Conservation (phyloP, 2,888 invertebrate genomes). For the Parascotia fuliginaria region DNA sequence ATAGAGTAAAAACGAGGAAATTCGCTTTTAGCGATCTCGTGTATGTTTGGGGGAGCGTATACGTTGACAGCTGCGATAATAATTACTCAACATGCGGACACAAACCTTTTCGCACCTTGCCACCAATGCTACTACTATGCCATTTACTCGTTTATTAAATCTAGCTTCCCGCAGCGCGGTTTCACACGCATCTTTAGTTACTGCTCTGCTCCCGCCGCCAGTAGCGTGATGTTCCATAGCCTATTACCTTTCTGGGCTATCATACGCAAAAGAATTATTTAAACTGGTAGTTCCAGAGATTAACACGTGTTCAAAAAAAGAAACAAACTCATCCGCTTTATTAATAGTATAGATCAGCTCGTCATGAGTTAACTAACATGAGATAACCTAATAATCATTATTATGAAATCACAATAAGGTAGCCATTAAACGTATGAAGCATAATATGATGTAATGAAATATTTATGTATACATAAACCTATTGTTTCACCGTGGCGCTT, state of each 20-base stretch:
- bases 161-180: too few species aligned
- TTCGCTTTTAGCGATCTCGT: slow-evolving; percentile 70
- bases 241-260: too few species aligned
- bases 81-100: slow-evolving; percentile 79
- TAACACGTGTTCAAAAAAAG: too few species aligned
- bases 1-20: slow-evolving; percentile 61
- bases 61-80: slow-evolving; percentile 77
- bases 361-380: background rate
- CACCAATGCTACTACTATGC: slow-evolving; percentile 49
- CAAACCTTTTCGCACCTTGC: slow-evolving; percentile 83
- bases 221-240: too few species aligned
- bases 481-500: too few species aligned
- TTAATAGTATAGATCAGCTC: too few species aligned
- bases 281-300: too few species aligned
- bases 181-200: too few species aligned
- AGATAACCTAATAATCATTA: slow-evolving; percentile 36
- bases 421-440: background rate
- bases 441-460: background rate
- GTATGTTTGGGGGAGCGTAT: slow-evolving; percentile 72
- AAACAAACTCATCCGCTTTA: too few species aligned
- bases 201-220: too few species aligned
- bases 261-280: too few species aligned
- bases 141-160: slow-evolving; percentile 44
- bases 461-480: too few species aligned
- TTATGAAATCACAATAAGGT: slow-evolving; percentile 18